These are phyloP conservation scores for Saimiri boliviensis DNA, from an alignment of 2,113 vertebrate species.

Conservation along the genomic window DNA sequence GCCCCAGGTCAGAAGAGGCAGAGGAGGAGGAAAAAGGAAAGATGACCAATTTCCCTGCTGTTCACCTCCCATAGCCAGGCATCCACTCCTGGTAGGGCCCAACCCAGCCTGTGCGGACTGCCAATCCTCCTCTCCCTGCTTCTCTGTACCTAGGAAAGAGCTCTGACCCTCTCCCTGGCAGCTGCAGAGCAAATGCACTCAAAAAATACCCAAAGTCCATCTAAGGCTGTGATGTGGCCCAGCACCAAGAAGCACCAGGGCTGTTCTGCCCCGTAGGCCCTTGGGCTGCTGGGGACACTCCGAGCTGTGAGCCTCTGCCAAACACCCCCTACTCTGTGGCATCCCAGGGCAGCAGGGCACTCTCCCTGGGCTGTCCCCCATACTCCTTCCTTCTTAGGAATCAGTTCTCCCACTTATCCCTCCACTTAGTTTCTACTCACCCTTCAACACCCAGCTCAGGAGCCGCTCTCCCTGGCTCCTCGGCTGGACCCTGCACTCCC, in stretches of 20 bases:
- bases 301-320: neutral
- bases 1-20: neutral
- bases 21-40: neutral
- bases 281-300: neutral
- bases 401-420: neutral
- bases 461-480: neutral
- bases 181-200: neutral
- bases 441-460: neutral
- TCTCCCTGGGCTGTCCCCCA: too few species aligned
- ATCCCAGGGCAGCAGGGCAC: neutral
- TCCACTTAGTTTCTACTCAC: neutral
- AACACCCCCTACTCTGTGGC: fast-evolving
- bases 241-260: neutral
- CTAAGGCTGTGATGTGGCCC: neutral
- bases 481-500: neutral
- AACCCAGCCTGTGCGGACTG: neutral
- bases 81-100: neutral
- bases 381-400: neutral
- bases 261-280: neutral
- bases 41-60: fast-evolving
- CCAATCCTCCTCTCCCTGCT: fast-evolving
- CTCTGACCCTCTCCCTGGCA: neutral
- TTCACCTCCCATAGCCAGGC: neutral
- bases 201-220: too few species aligned
- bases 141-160: neutral